These are phyloP conservation scores for Metaphire vulgaris DNA, from an alignment of 1,140 invertebrate species.

Conservation along the genomic window DNA sequence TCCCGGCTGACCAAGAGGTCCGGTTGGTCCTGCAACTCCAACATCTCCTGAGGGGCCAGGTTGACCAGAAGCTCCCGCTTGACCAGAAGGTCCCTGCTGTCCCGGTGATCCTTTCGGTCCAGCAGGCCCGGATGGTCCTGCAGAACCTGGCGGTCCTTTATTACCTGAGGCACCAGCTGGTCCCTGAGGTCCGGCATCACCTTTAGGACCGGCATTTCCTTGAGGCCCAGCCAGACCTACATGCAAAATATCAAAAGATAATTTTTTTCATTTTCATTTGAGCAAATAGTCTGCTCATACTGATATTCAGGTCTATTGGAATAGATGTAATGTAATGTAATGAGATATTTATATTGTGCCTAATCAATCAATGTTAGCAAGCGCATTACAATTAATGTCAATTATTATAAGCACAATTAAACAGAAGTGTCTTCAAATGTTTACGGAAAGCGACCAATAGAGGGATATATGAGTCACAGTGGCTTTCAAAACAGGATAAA, in stretches of 20 bases:
- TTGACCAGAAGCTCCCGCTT: conserved; percentile 56
- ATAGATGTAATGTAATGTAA: conserved; percentile 38
- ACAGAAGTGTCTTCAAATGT: too few relatives aligned
- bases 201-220: conserved; percentile 7
- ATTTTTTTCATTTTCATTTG: neutral
- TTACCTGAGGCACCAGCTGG: conserved; percentile 37
- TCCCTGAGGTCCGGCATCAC: conserved; percentile 21
- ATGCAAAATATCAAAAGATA: neutral
- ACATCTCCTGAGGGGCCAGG: conserved; percentile 27
- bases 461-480: neutral
- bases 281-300: neutral
- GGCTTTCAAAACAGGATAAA: neutral
- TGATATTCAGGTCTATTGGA: neutral
- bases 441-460: conserved; percentile 56
- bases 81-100: conserved; percentile 46
- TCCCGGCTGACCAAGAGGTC: conserved; percentile 65
- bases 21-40: conserved; percentile 55
- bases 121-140: conserved; percentile 39
- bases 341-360: too few relatives aligned
- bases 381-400: too few relatives aligned
- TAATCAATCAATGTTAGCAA: too few relatives aligned
- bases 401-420: too few relatives aligned
- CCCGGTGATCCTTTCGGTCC: neutral
- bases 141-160: conserved; percentile 53
- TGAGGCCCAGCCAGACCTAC: conserved; percentile 14